These are phyloP conservation scores for Diplosoma virens DNA, from an alignment of 23 tunicate genomes.

Conservation along the genomic window DNA sequence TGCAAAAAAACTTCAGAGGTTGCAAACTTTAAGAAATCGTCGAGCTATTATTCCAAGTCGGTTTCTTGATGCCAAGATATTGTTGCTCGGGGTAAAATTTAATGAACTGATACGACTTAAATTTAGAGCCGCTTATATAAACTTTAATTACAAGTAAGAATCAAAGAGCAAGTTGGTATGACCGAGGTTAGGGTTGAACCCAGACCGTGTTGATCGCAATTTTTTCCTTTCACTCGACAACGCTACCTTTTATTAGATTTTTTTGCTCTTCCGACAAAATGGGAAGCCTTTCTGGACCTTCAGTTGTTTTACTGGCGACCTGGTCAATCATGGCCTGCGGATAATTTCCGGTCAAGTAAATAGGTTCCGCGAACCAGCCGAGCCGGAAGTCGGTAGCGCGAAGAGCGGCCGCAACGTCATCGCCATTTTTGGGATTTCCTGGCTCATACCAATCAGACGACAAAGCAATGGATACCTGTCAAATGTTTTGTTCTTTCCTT, in stretches of 20 bases:
- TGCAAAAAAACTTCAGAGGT: too few relatives aligned
- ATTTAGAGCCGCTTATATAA: too few relatives aligned
- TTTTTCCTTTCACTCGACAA: too few relatives aligned
- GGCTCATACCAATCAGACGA: slow-evolving; percentile 93
- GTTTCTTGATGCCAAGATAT: too few relatives aligned
- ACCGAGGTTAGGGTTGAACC: too few relatives aligned
- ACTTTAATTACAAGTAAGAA: too few relatives aligned
- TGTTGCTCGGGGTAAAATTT: too few relatives aligned
- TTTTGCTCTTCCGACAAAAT: slow-evolving; percentile 46
- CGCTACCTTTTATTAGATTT: slow-evolving; percentile 57
- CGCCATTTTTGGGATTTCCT: slow-evolving; percentile 10
- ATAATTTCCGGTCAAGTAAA: slow-evolving; percentile 77
- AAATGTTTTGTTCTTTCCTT: not conserved
- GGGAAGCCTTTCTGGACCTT: slow-evolving; percentile 29
- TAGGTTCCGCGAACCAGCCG: slow-evolving; percentile 95
- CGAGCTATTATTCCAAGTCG: too few relatives aligned
- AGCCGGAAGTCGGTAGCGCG: slow-evolving; percentile 67
- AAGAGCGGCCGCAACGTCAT: slow-evolving; percentile 69
- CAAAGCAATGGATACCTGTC: slow-evolving; percentile 78
- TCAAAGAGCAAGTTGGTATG: too few relatives aligned
- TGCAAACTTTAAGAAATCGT: too few relatives aligned
- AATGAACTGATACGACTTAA: too few relatives aligned
- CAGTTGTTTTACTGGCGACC: slow-evolving; percentile 17
- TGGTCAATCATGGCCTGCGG: slow-evolving; percentile 69
- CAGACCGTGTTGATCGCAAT: too few relatives aligned